Conservation (phyloP, 2,113 vertebrate genomes). For the Tetrax tetrax region DNA sequence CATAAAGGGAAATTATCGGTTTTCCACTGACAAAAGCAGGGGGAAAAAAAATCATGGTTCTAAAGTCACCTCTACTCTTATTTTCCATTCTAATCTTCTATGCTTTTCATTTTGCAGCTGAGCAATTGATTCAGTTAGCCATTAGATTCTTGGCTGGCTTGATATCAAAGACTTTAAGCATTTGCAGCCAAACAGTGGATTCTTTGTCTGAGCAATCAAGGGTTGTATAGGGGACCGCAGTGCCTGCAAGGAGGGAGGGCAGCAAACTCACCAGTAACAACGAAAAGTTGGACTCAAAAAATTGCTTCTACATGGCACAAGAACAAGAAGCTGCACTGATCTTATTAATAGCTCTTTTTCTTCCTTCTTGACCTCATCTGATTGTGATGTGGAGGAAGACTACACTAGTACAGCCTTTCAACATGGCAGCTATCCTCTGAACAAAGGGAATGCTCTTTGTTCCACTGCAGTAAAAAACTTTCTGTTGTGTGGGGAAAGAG, state of each 20-base stretch:
- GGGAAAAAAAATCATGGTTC: not conserved
- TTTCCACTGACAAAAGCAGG: not conserved
- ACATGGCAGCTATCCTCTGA: not conserved
- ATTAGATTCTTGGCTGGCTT: conserved; percentile 17
- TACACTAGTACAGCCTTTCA: not conserved
- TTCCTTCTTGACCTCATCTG: not conserved
- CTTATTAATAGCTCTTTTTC: not conserved
- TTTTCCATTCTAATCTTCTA: conserved; percentile 56
- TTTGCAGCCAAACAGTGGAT: not conserved
- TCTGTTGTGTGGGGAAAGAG: not conserved
- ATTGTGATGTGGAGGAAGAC: not conserved
- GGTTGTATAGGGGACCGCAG: not conserved
- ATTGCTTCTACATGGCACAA: not conserved
- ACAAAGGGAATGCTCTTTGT: not conserved
- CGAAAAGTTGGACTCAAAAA: not conserved
- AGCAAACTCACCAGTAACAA: not conserved
- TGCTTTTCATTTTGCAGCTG: conserved; percentile 57
- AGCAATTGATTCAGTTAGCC: conserved; percentile 34
- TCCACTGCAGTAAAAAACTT: not conserved
- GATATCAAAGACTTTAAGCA: conserved; percentile 15
- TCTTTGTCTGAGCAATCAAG: conserved; percentile 34
- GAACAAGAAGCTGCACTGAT: not conserved
- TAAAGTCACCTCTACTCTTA: conserved; percentile 58
- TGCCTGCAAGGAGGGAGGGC: not conserved
- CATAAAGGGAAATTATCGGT: conserved; percentile 33